Percentiles rank a stretch among this genome's conserved stretches.
phyloP scores from a whole-genome alignment of 2,113 vertebrate species.

The Neotoma lepida region DNA sequence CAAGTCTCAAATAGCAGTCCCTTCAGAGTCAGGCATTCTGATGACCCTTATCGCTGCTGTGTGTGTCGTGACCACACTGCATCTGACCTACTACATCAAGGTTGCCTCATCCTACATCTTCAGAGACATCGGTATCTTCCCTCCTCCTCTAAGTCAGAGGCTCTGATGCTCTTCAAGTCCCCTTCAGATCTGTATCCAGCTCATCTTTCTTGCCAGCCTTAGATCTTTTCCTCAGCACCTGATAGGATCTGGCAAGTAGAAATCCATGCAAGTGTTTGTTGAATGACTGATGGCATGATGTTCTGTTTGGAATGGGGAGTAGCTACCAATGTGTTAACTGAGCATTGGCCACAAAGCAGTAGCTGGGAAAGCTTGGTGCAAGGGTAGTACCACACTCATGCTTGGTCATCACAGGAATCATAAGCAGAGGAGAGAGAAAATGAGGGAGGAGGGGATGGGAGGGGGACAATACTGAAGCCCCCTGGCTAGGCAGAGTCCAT shows the following conservation, averaged over 20 bases:
- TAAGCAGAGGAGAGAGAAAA: not conserved
- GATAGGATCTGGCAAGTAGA: not conserved
- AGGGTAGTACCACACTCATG: not conserved
- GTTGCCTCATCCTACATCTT: not conserved
- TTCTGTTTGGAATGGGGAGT: not conserved
- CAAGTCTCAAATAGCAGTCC: not conserved
- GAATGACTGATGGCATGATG: not conserved
- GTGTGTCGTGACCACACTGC: not conserved
- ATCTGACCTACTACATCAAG: not conserved
- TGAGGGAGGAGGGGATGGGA: not conserved
- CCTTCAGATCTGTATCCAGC: not conserved
- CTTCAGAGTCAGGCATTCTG: not conserved
- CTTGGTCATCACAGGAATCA: not conserved
- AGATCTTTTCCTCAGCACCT: not conserved
- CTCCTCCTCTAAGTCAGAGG: not conserved
- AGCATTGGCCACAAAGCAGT: not conserved
- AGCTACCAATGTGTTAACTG: not conserved
- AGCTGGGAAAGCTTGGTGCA: not conserved
- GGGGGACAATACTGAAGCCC: not conserved
- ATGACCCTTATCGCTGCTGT: not conserved
- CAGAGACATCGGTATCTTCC: not conserved
- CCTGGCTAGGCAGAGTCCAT: not conserved
- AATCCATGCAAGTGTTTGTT: not conserved
- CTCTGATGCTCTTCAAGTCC: not conserved
- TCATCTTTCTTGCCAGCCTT: slow-evolving; percentile 36